Evolutionary conservation across 1,140 invertebrate genomes (phyloP), one percentile per base, ranked within the genome.

Genomic region (Rhopalosiphum maidis): DNA sequence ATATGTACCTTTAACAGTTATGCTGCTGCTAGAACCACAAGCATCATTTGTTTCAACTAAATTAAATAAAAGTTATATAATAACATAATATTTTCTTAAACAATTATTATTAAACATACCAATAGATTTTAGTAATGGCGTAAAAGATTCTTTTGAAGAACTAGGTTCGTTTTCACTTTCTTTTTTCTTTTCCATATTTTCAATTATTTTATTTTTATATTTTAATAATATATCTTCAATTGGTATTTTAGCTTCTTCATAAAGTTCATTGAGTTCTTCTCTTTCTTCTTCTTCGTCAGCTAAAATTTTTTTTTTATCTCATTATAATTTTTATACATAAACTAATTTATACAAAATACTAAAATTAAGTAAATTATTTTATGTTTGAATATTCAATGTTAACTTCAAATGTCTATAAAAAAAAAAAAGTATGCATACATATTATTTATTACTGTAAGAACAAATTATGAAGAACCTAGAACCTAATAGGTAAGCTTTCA

Each of bases 221-320:
- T 96, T 97, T 35, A 96, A 96, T 94, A 98, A 96, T 8, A 98
- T 95, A 94, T 97, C 96, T 94, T 97, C 97, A 85, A 99, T 95
- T 46, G 98, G 98, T 96, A 98, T 98, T 86, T 96, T 95, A 30
- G 98, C 98, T 95, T 99, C 98, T 95, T 97, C 96, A 94, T 96
- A 96, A 82, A 99, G 95, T 95, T 97, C 96, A 94, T 96, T 96
- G 37, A 98, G 96, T 95, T 97, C 97, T 94, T 97, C 97, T 95
- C 97, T 96, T 94, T 96, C 96, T 93, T 94, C 94, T 35, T 95
- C 94, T 93, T 94, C 94, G 37, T 95, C 94, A 48, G 95, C 95
- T 48, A n/a, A 86, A 41, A 55, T 25, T 54, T n/a, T n/a, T 60
- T 30, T n/a, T 77, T n/a, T 68, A 68, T 68, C 9, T 30, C 25